Evolutionary conservation across 2,797 vertebrate species (phyloP), one percentile per base, ranked within the genome.

Genomic region (Danionella dracula): DNA sequence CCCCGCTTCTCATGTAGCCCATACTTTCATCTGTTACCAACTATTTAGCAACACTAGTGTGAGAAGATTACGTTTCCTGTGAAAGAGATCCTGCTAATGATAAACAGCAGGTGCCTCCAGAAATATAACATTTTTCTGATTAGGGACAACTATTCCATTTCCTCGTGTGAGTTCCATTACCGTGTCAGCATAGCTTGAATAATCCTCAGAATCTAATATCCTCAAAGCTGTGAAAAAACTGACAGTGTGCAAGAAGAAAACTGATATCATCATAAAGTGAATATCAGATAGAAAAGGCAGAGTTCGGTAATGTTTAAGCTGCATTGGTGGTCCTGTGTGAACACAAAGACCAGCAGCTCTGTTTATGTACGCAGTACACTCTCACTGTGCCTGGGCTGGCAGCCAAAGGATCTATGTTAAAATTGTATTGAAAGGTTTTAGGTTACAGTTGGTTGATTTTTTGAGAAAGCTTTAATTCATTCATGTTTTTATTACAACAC

Each of bases 201-300:
- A 85, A 83, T 80, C 75, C 80, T 78, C 76, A 79, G 80, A 82
- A 79, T 79, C 77, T 68, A 77, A 79, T 71, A 75, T 72, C 74
- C 46, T 19, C 11, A 3, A 3, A 6, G 23, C 6, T 27, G 37
- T n/a, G 35, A 17, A 37, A 68, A 31, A 13, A 15, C 19, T 32
- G 41, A 41, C 35, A 35, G 23, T 4, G 13, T 44, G 11, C 29
- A 8, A 41, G 4, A 57, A 11, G 58, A 16, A 50, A 11, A 17
- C 49, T 10, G 32, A 54, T 17, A n/a, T 15, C 41, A 42, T 32
- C 46, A 59, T n/a, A n/a, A n/a, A n/a, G n/a, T n/a, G 31, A 46
- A 60, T 40, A 64, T 41, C 5, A 19, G 42, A 42, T 50, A 35
- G 63, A 31, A 73, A 37, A 34, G 58, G 44, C 17, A 19, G 8